phyloP scores from a whole-genome alignment of 2,113 vertebrate genomes.

The Vimba vimba region DNA sequence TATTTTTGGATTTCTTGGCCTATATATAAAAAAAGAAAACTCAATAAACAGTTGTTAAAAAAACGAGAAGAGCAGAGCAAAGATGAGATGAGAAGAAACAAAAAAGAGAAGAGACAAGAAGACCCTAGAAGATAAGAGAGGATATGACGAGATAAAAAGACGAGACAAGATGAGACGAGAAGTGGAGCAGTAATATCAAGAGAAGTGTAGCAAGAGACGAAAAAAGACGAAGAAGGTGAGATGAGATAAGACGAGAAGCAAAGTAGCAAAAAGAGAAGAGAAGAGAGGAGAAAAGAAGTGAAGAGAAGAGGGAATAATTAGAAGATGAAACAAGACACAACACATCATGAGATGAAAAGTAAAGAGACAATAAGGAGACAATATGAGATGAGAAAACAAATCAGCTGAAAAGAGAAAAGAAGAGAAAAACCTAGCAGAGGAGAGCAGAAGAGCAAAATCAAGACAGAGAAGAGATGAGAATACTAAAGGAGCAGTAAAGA shows the following conservation, averaged over 20 bases:
- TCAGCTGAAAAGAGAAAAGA: background rate
- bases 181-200: background rate
- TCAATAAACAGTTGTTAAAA: too few relatives aligned
- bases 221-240: background rate
- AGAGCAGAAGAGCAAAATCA: background rate
- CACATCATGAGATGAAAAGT: background rate
- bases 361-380: background rate
- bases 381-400: background rate
- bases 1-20: too few relatives aligned
- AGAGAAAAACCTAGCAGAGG: slow-evolving; percentile 30
- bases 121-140: background rate
- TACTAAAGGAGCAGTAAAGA: background rate
- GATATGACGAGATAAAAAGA: background rate
- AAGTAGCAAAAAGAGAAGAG: background rate
- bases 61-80: background rate
- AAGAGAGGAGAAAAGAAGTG: background rate
- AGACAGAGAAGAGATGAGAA: slow-evolving; percentile 7
- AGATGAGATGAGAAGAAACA: background rate
- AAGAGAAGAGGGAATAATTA: too few relatives aligned
- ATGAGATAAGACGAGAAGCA: background rate
- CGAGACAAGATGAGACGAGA: background rate
- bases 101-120: too few relatives aligned
- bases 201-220: background rate
- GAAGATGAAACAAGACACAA: background rate
- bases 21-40: too few relatives aligned